Evolutionary conservation across 2,888 invertebrate species (phyloP).

Genomic region (Drosophila nr. perissopoda): DNA sequence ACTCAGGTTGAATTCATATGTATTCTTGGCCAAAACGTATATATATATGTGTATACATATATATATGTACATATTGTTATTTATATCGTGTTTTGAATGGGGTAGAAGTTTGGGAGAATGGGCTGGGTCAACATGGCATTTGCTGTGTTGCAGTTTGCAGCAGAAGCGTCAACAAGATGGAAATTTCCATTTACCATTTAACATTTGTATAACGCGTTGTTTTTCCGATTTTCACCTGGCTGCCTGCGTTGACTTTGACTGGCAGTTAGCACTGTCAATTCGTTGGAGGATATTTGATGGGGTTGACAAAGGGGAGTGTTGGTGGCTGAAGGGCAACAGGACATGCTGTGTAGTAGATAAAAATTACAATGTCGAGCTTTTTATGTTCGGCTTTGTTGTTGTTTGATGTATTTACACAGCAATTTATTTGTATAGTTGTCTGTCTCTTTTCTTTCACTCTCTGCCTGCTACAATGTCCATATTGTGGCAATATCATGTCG

Average conservation of each 20-base stretch:
- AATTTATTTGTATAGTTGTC: slow-evolving; percentile 61
- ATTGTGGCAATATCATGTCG: slow-evolving; percentile 51
- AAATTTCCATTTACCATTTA: slow-evolving; percentile 55
- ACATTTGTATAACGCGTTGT: slow-evolving; percentile 70
- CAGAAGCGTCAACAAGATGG: slow-evolving; percentile 60
- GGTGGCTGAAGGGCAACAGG: slow-evolving; percentile 8
- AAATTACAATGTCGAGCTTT: slow-evolving; percentile 60
- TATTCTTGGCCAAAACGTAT: neutral
- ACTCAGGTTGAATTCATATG: slow-evolving; percentile 12
- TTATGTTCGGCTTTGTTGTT: slow-evolving; percentile 34
- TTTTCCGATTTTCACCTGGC: slow-evolving; percentile 68
- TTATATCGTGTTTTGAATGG: slow-evolving; percentile 8
- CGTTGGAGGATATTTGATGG: neutral
- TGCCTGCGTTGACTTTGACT: slow-evolving; percentile 53
- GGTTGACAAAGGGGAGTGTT: neutral
- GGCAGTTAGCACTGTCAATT: slow-evolving; percentile 54
- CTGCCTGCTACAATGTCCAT: slow-evolving; percentile 14
- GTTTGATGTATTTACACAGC: slow-evolving; percentile 62
- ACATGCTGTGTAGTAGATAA: slow-evolving; percentile 59
- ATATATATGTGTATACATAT: neutral
- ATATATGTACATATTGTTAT: slow-evolving; percentile 9
- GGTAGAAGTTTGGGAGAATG: too few relatives aligned
- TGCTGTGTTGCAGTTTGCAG: slow-evolving; percentile 29
- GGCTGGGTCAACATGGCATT: slow-evolving; percentile 33
- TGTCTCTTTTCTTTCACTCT: slow-evolving; percentile 21